A percentile compares a stretch with the other conserved stretches of the same genome.
These are phyloP conservation scores for Clepsis dumicolana DNA, from an alignment of 2,888 invertebrate genomes.

Conservation along the genomic window DNA sequence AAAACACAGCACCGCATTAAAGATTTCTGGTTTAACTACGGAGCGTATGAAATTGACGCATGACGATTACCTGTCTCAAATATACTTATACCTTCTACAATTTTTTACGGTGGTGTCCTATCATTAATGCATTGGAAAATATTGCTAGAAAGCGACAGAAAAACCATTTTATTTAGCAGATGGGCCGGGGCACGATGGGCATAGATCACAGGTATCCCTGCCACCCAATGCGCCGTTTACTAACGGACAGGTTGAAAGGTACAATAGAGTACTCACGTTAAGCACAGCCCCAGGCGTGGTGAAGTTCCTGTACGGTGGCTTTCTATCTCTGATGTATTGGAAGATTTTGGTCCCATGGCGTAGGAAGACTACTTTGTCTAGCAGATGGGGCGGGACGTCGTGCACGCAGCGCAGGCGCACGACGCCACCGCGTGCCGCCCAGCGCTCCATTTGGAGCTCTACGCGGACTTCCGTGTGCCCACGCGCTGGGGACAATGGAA, in stretches of 20 bases:
- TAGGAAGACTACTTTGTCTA: constrained; percentile 92
- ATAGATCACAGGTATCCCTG: constrained; percentile 82
- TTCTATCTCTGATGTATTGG: constrained; percentile 92
- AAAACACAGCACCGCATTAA: too few relatives aligned
- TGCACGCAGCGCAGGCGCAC: constrained; percentile 91
- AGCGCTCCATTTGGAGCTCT: constrained; percentile 89
- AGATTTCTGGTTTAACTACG: too few relatives aligned
- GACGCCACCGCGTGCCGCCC: constrained; percentile 90
- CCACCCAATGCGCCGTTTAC: constrained; percentile 88
- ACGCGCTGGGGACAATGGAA: constrained; percentile 65
- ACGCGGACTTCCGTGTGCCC: constrained; percentile 87
- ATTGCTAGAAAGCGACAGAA: constrained; percentile 89
- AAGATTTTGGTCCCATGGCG: constrained; percentile 91
- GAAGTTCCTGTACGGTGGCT: constrained; percentile 90
- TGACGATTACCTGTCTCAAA: too few relatives aligned
- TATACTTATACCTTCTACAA: too few relatives aligned
- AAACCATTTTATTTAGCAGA: constrained; percentile 92
- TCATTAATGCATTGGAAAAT: constrained; percentile 93
- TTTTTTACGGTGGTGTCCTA: constrained; percentile 91
- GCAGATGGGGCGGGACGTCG: constrained; percentile 90
- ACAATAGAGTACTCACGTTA: constrained; percentile 88
- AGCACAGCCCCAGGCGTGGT: constrained; percentile 90
- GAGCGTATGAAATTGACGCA: too few relatives aligned
- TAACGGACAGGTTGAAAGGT: neutral
- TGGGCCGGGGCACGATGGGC: constrained; percentile 90